phyloP scores from a whole-genome alignment of 2,113 vertebrate species.

The Laticauda colubrina region DNA sequence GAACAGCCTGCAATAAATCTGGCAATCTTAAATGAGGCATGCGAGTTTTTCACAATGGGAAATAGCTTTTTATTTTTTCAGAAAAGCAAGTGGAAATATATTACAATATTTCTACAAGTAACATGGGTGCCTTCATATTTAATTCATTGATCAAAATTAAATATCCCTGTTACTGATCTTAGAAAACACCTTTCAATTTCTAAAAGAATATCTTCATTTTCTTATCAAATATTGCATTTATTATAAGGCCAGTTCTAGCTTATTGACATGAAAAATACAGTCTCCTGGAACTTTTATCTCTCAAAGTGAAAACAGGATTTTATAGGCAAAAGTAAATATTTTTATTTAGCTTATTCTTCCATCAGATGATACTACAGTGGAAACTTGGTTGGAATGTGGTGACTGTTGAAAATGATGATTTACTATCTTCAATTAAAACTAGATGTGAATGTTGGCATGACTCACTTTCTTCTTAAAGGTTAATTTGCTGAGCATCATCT shows the following conservation, averaged over 20 bases:
- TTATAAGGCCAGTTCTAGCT: constrained; percentile 41
- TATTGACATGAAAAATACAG: constrained; percentile 48
- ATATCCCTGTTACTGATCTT: background rate
- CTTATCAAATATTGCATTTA: constrained; percentile 11
- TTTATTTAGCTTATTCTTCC: background rate
- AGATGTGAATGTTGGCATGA: constrained; percentile 10
- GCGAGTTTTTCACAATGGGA: background rate
- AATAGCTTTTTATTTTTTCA: background rate
- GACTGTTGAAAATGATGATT: constrained; percentile 25
- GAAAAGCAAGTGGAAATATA: background rate
- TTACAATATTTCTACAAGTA: background rate
- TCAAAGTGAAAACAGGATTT: constrained; percentile 35
- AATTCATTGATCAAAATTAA: constrained; percentile 27
- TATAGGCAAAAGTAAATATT: constrained; percentile 5
- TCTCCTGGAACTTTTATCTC: constrained; percentile 44
- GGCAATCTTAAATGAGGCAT: constrained; percentile 42
- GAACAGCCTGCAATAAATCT: constrained; percentile 67
- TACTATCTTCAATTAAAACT: constrained; percentile 35
- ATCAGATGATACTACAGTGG: background rate
- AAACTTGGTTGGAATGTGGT: constrained; percentile 22
- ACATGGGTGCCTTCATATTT: background rate
- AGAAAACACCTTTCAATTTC: background rate
- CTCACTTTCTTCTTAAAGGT: constrained; percentile 33
- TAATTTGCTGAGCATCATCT: background rate
- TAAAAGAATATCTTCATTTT: background rate